Evolutionary conservation across 92 coral and sea anemone species (phyloP), one percentile per base, ranked within the genome.

Genomic region (Epizoanthus rinbou): DNA sequence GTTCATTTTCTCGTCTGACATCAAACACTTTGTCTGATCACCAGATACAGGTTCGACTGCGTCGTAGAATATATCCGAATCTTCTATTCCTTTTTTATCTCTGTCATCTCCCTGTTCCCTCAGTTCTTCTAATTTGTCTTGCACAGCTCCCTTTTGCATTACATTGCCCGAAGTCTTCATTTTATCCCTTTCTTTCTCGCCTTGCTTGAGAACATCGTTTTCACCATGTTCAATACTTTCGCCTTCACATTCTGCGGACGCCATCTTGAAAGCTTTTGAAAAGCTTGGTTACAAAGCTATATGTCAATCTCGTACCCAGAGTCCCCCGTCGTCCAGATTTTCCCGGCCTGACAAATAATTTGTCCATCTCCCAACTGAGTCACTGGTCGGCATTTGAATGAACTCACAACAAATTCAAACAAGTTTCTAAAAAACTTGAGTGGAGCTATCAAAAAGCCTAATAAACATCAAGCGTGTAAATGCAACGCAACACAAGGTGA

Each of bases 201-300:
- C 56, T 14, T 28, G 25, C 33, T 75, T 56, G 17, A 57, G 45
- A 75, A 75, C 80, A 75, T 47, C 57, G 6, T 16, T 59, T 17
- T 75, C 24, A 5, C 28, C 21, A 31, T 31, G 31, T 21, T 3
- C 35, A 14, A 0, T 16, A 56, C 22, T 31, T 57, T 57, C 68
- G 57, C 37, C 37, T 50, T 57, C 54, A 28, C 37, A 7, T 50
- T 75, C 67, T 17, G 43, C 15, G 19, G 68, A 25, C 80, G 80
- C 80, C 80, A 75, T 75, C 54, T 75, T 75, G 54, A 28, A 75
- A 50, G 17, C 52, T 1, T 70, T 1, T 0, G 15, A 17, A 70
- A 43, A 21, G 75, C 76, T 41, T 71, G 76, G 76, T 22, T 71
- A 71, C 76, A n/a, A 45, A 71, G 76, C 41, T 7, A 25, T 15